A percentile compares a stretch with the other conserved stretches of the same genome.
Conservation (phyloP, 2,888 invertebrate species). For the Hirtodrosophila cameraria region DNA sequence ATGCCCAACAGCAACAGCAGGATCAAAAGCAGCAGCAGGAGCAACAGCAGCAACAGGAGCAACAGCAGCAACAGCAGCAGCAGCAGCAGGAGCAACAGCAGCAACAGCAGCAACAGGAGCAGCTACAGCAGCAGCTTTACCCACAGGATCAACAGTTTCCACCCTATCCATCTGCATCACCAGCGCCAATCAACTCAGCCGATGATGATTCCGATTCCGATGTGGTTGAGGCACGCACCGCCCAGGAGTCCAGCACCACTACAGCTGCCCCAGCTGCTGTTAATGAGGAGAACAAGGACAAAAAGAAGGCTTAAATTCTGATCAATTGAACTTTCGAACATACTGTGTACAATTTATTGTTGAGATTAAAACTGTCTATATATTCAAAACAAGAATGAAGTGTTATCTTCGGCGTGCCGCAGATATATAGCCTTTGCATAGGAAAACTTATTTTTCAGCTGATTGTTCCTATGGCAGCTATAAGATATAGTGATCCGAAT, state of each 20-base stretch:
- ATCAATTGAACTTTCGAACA: slow-evolving; percentile 6
- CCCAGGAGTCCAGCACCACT: slow-evolving; percentile 45
- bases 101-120: slow-evolving; percentile 38
- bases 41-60: slow-evolving; percentile 69
- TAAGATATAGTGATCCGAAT: no score
- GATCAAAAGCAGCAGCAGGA: slow-evolving; percentile 64
- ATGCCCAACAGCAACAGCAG: slow-evolving; percentile 43
- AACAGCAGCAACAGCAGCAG: slow-evolving; percentile 48
- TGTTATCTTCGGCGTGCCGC: background rate
- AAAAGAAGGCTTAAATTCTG: slow-evolving; percentile 52
- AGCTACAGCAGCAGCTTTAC: slow-evolving; percentile 50
- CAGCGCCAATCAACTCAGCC: slow-evolving; percentile 21
- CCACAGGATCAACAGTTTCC: slow-evolving; percentile 72
- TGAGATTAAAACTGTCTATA: slow-evolving; percentile 26
- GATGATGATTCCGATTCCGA: slow-evolving; percentile 67
- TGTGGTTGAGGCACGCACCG: slow-evolving; percentile 76
- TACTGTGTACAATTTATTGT: slow-evolving; percentile 8
- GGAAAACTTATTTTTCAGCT: no score
- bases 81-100: no score
- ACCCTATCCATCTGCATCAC: slow-evolving; percentile 59
- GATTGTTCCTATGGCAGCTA: no score
- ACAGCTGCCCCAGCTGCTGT: slow-evolving; percentile 61
- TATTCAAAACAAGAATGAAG: background rate
- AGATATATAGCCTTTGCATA: no score
- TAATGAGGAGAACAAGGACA: slow-evolving; percentile 51